Evolutionary conservation across 2,888 invertebrate species (phyloP).

Genomic region (Zygaena filipendulae): DNA sequence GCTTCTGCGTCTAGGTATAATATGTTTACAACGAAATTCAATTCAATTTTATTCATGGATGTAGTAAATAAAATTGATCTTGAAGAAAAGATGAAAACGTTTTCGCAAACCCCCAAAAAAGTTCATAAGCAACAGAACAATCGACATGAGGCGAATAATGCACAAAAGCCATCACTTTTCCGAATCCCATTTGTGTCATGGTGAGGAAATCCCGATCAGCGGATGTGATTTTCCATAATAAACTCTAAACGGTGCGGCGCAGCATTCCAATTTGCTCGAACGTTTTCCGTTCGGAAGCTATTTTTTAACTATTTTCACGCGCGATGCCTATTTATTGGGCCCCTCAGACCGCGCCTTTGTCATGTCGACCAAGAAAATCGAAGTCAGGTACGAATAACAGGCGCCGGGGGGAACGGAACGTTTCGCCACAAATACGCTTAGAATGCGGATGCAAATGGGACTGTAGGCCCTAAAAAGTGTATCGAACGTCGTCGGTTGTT

Average conservation of each 20-base stretch:
- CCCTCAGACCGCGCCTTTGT: constrained; percentile 64
- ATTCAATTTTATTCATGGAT: too few relatives aligned
- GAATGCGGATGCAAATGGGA: constrained; percentile 63
- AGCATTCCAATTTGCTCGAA: constrained; percentile 32
- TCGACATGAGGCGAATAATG: too few relatives aligned
- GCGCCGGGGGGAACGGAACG: constrained; percentile 37
- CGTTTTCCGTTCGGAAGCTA: constrained; percentile 23
- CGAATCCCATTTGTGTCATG: constrained; percentile 35
- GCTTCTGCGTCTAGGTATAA: constrained; percentile 2
- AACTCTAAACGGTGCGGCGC: constrained; percentile 24
- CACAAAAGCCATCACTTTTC: constrained; percentile 29
- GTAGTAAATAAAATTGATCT: too few relatives aligned
- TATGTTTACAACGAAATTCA: too few relatives aligned
- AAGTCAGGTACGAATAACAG: constrained; percentile 41
- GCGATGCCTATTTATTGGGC: constrained; percentile 54
- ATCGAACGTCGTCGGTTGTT: constrained; percentile 38
- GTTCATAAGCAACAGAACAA: too few relatives aligned
- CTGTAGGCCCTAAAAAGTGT: constrained; percentile 50
- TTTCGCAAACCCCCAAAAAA: too few relatives aligned
- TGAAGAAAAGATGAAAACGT: too few relatives aligned
- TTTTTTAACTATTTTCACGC: constrained; percentile 60
- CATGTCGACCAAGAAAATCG: constrained; percentile 58
- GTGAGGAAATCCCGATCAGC: constrained; percentile 21
- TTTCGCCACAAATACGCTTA: constrained; percentile 56
- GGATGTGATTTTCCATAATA: constrained; percentile 24